These are phyloP conservation scores for Matsumurasca onukii DNA, from an alignment of 1,140 invertebrate genomes.

Conservation along the genomic window DNA sequence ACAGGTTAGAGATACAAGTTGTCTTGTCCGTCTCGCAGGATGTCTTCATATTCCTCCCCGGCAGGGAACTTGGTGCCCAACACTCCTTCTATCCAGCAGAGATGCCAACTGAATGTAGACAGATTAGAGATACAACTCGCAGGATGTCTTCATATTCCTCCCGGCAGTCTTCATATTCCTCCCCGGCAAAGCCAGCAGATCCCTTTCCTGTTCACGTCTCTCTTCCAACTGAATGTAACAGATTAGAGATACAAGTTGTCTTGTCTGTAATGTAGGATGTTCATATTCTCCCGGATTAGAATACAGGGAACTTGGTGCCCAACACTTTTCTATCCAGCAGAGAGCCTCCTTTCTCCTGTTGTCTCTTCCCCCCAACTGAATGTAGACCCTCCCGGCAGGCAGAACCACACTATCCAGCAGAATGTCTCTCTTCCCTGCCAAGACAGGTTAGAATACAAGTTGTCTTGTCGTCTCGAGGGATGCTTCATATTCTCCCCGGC, in stretches of 20 bases:
- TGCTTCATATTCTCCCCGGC: not conserved
- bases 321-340: not conserved
- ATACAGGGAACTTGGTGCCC: not conserved
- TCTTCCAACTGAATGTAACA: not conserved
- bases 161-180: not conserved
- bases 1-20: not conserved
- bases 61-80: slow-evolving; percentile 75
- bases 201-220: not conserved
- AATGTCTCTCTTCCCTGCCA: not conserved
- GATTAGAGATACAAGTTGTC: not conserved
- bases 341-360: not conserved
- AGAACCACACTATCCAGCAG: not conserved
- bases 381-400: not conserved
- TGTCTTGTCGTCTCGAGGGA: not conserved
- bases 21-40: slow-evolving; percentile 81
- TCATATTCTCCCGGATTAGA: not conserved
- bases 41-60: slow-evolving; percentile 66
- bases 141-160: not conserved
- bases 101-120: not conserved
- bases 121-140: not conserved
- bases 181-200: not conserved
- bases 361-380: not conserved
- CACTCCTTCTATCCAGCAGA: slow-evolving; percentile 55
- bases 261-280: not conserved
- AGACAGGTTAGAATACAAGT: not conserved